Evolutionary conservation across 2,113 vertebrate species (phyloP).

Genomic region (Vulpes vulpes): DNA sequence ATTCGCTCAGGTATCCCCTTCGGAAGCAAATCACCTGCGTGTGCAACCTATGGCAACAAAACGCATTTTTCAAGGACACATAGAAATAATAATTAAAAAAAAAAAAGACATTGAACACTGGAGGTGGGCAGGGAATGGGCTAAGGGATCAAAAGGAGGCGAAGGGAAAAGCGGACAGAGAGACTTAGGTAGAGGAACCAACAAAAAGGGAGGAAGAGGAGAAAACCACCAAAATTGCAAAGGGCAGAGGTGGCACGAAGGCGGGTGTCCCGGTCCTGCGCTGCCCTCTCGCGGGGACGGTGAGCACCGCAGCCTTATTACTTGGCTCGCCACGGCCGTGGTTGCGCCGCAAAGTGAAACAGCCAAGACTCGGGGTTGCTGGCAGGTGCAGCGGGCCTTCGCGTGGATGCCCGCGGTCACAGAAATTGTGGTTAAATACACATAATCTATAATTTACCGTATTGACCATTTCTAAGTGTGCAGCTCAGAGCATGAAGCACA

Average conservation of each 20-base stretch:
- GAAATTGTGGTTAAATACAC: neutral
- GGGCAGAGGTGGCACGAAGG: fast-evolving
- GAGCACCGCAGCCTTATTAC: neutral
- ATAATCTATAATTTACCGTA: neutral
- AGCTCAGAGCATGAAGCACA: neutral
- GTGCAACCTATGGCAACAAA: neutral
- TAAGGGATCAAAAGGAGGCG: neutral
- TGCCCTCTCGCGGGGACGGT: neutral
- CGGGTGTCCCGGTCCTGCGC: neutral
- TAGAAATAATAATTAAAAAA: too few relatives aligned
- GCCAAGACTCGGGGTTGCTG: too few relatives aligned
- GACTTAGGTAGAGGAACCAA: neutral
- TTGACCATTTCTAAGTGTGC: neutral
- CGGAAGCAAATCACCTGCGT: fast-evolving
- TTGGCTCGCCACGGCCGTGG: fast-evolving
- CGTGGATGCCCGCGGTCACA: too few relatives aligned
- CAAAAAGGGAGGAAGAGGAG: neutral
- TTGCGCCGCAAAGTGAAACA: neutral
- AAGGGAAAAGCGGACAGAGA: neutral
- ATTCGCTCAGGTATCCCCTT: too few relatives aligned
- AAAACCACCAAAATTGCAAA: neutral
- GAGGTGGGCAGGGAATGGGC: neutral
- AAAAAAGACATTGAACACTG: neutral
- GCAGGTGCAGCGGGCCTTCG: fast-evolving
- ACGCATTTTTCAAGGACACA: neutral